Evolutionary conservation across 1,140 invertebrate genomes (phyloP), one percentile per base, ranked within the genome.

Genomic region (Archegozetes longisetosus): DNA sequence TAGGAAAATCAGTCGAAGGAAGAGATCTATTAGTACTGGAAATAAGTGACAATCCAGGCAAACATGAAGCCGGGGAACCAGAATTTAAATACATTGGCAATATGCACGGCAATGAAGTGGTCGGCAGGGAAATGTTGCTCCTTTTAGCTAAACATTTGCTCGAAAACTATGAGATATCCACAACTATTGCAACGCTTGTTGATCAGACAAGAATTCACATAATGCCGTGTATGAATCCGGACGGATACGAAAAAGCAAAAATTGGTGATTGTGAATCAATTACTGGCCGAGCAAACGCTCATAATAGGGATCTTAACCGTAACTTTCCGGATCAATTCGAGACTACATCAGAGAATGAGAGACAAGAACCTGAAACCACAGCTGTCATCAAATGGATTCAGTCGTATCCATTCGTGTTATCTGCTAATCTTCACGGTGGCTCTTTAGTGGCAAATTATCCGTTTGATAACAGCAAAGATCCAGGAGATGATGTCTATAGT

Each of bases 161-260:
- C 58, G 66, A 73, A 29, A 68, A 71, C 46, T 75, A 74, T 52
- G 13, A 48, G 20, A 20, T 63, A 64, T 68, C n/a, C 26, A 2
- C 32, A 3, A 17, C 3, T 14, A 24, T 94, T 0, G 91, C 85
- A 1, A 71, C 70, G 0, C 74, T 97, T 57, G 69, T 96, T 2
- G 78, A 92, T 68, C 80, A 74, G 9, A 86, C 88, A 0, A 77
- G 91, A 58, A 82, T 98, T 27, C 93, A 98, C 72, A 76, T 98
- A 3, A 75, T 98, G 78, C 91, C 92, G 3, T 86, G 85, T 58
- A 93, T 97, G 88, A 98, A 98, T 75, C 95, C 94, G 0, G 94
- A 98, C 75, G 94, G 94, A 9, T 97, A 93, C 73, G 90, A 93
- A 72, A 75, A 74, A 32, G 77, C 86, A 0, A 72, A 62, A n/a